These are phyloP conservation scores for Drosophila sproati DNA, from an alignment of 1,140 invertebrate genomes.

Conservation along the genomic window DNA sequence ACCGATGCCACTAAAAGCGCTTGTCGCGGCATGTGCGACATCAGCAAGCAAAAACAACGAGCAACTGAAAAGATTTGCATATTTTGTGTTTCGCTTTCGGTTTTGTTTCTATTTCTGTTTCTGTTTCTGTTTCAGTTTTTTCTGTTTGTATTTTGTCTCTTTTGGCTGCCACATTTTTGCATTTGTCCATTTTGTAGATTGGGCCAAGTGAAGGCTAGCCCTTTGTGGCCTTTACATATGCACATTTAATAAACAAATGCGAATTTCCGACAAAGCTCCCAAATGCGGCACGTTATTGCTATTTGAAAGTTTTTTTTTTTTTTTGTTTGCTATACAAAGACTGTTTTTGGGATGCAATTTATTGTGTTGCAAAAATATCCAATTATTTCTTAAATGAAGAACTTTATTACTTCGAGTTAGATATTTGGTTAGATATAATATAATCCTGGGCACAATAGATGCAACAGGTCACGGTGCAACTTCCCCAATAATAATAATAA, in stretches of 20 bases:
- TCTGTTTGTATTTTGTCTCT: constrained; percentile 14
- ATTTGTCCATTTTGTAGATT: constrained; percentile 63
- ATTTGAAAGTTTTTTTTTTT: too few species aligned
- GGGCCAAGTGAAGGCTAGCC: constrained; percentile 59
- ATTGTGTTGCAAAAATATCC: too few species aligned
- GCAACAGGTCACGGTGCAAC: too few species aligned
- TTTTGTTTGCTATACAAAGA: too few species aligned
- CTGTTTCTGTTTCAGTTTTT: background rate
- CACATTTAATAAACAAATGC: background rate
- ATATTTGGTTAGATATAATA: too few species aligned
- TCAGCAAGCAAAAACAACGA: constrained; percentile 57
- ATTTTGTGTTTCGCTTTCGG: constrained; percentile 31
- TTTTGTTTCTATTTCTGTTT: constrained; percentile 6
- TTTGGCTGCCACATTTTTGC: constrained; percentile 33
- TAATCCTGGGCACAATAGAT: too few species aligned
- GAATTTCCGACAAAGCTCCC: too few species aligned
- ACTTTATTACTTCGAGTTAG: too few species aligned
- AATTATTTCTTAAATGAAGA: too few species aligned
- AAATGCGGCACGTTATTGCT: too few species aligned
- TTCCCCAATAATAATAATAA: too few species aligned
- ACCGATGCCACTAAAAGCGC: constrained; percentile 31
- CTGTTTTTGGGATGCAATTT: too few species aligned
- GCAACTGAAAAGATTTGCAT: constrained; percentile 77
- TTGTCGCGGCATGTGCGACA: constrained; percentile 54
- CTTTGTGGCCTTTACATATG: constrained; percentile 11